Evolutionary conservation across 1,140 invertebrate genomes (phyloP).

Genomic region (Pogonomyrmex barbatus): DNA sequence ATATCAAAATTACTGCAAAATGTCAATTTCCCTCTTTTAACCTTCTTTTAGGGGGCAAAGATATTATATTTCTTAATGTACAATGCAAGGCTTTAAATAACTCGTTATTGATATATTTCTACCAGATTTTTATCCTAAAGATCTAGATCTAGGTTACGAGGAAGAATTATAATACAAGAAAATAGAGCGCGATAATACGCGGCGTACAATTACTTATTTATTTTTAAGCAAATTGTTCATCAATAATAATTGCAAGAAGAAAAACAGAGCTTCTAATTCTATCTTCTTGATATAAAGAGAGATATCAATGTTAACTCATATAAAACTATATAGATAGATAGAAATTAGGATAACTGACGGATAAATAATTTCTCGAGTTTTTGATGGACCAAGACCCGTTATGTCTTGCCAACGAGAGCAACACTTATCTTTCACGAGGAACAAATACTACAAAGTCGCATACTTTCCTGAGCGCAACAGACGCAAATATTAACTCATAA

Average conservation of each 20-base stretch:
- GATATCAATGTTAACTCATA: not conserved
- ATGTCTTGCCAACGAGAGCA: conserved; percentile 32
- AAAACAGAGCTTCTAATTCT: not conserved
- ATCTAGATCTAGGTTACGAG: not conserved
- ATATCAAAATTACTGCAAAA: conserved; percentile 35
- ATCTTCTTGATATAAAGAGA: not conserved
- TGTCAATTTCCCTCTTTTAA: too few species aligned
- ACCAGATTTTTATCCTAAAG: not conserved
- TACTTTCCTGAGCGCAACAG: conserved; percentile 51
- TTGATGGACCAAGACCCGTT: not conserved
- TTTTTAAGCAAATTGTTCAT: not conserved
- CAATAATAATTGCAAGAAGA: not conserved
- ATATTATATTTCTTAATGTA: not conserved
- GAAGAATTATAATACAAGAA: not conserved
- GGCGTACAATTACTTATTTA: not conserved
- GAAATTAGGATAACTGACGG: conserved; percentile 7
- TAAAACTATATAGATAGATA: conserved; percentile 18
- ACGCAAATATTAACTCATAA: conserved; percentile 53
- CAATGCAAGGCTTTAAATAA: not conserved
- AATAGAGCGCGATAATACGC: not conserved
- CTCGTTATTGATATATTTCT: not conserved
- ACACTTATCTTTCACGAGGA: conserved; percentile 55
- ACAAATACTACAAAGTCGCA: conserved; percentile 52
- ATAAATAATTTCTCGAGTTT: conserved; percentile 14
- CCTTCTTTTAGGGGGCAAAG: not conserved